Conservation (phyloP, 2,113 vertebrate genomes). For the Lepisosteus oculatus region DNA sequence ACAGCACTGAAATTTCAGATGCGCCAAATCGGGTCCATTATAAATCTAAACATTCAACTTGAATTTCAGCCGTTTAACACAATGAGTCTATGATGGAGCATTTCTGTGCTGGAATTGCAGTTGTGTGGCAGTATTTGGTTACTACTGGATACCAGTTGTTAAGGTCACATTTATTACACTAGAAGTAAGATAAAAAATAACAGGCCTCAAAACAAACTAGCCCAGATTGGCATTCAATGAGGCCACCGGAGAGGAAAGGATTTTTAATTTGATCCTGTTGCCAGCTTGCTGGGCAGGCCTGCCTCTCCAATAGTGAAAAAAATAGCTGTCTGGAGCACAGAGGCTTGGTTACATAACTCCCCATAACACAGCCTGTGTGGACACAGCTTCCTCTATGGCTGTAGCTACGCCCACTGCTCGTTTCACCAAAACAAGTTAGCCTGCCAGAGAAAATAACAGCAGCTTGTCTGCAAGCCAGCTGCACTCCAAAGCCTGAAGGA, state of each 20-base stretch:
- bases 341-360: background rate
- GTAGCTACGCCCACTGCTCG: background rate
- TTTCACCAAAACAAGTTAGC: background rate
- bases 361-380: background rate
- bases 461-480: background rate
- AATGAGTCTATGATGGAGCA: too few species aligned
- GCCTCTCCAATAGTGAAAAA: background rate
- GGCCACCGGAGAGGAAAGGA: background rate
- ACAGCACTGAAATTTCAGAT: too few species aligned
- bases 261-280: background rate
- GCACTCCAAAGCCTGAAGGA: background rate
- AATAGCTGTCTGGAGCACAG: background rate
- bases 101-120: too few species aligned
- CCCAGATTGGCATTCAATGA: too few species aligned
- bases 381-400: background rate
- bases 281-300: background rate
- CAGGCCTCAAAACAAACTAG: too few species aligned
- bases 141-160: too few species aligned
- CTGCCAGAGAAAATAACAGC: background rate
- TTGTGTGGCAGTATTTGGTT: too few species aligned
- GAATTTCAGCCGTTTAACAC: too few species aligned
- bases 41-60: too few species aligned
- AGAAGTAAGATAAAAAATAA: too few species aligned
- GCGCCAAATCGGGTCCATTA: too few species aligned
- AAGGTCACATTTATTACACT: too few species aligned